These are phyloP conservation scores for Axinella damicornis DNA, from an alignment of 37 sponge, comb jelly and placozoan species.

Conservation along the genomic window DNA sequence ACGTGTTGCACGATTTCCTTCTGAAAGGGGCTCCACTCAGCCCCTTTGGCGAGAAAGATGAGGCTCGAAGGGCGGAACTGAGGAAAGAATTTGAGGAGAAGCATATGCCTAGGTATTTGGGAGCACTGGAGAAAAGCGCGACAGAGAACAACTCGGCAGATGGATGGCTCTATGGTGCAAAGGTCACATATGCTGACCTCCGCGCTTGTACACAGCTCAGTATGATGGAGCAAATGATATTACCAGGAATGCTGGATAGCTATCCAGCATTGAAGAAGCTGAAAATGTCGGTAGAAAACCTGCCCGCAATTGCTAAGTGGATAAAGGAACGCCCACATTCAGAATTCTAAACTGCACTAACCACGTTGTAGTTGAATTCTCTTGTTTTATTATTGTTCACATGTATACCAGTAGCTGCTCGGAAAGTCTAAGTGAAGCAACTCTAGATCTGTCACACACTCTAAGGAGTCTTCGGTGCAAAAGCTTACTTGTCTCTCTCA, in stretches of 20 bases:
- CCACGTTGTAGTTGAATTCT: too few species aligned
- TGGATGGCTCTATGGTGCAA: constrained; percentile 46
- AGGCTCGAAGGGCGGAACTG: constrained; percentile 33
- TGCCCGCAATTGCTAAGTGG: constrained; percentile 70
- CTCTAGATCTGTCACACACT: too few species aligned
- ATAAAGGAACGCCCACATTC: constrained; percentile 58
- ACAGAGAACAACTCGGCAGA: neutral
- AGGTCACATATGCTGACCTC: constrained; percentile 53
- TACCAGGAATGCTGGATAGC: constrained; percentile 4
- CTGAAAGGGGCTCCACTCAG: neutral
- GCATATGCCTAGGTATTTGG: constrained; percentile 7
- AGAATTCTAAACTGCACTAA: constrained; percentile 30
- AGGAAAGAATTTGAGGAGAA: constrained; percentile 27
- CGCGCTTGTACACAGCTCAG: neutral
- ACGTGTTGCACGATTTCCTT: constrained; percentile 26
- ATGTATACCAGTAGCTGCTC: too few species aligned
- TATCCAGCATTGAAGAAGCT: constrained; percentile 45
- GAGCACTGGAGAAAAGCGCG: constrained; percentile 20
- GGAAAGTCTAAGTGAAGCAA: too few species aligned
- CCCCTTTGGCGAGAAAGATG: constrained; percentile 46
- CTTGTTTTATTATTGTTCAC: too few species aligned
- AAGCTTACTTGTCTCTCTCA: too few species aligned
- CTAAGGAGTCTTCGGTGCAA: too few species aligned
- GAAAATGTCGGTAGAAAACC: constrained; percentile 23
- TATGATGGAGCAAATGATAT: neutral